Percentiles rank a stretch among this genome's conserved stretches.
Evolutionary conservation across 2,797 vertebrate species (phyloP).

Genomic region (Dallia pectoralis): DNA sequence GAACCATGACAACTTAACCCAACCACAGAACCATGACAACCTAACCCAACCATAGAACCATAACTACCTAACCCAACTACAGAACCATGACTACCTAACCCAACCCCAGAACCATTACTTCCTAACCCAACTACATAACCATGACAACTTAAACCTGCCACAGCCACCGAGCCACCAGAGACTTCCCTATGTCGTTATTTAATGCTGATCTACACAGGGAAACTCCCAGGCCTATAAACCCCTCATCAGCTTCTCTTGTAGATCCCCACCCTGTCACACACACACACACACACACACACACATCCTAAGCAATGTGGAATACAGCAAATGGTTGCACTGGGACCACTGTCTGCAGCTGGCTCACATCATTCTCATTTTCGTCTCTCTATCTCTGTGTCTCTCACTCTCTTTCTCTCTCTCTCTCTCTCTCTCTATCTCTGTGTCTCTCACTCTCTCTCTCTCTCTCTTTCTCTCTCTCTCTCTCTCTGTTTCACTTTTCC

Average conservation of each 20-base stretch:
- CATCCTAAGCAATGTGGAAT: conserved; percentile 41
- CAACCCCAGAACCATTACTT: not conserved
- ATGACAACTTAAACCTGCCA: no score
- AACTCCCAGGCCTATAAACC: conserved; percentile 52
- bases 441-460: conserved; percentile 22
- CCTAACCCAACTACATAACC: no score
- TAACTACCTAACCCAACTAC: no score
- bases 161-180: not conserved
- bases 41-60: no score
- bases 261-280: conserved; percentile 47
- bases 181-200: conserved; percentile 35
- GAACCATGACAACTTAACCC: no score
- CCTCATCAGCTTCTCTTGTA: conserved; percentile 27
- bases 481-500: conserved; percentile 17
- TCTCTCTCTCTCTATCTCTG: no score
- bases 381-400: conserved; percentile 31
- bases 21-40: no score
- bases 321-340: conserved; percentile 47
- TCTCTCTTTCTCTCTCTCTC: conserved; percentile 31
- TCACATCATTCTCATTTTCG: conserved; percentile 54
- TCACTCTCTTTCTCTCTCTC: conserved; percentile 19
- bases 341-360: conserved; percentile 61
- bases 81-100: not conserved
- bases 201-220: conserved; percentile 27
- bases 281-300: conserved; percentile 11